A percentile compares a stretch with the other conserved stretches of the same genome.
Evolutionary conservation across 2,888 invertebrate species (phyloP).

Genomic region (Stomorhina lunata): DNA sequence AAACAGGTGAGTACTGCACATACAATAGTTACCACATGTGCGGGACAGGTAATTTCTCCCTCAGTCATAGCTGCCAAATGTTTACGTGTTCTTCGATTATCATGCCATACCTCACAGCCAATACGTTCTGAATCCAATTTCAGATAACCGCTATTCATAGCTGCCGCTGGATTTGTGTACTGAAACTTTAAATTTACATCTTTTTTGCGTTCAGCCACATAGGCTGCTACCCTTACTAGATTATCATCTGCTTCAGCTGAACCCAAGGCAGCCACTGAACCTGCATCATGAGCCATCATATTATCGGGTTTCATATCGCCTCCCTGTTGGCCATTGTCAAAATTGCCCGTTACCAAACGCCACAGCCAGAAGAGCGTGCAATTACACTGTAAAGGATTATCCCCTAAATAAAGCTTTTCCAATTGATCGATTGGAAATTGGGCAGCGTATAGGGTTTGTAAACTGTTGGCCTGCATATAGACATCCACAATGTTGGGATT

Average conservation of each 20-base stretch:
- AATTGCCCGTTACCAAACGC: slow-evolving; percentile 83
- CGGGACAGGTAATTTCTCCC: slow-evolving; percentile 79
- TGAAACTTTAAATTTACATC: slow-evolving; percentile 69
- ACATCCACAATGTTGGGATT: slow-evolving; percentile 89
- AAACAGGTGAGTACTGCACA: slow-evolving; percentile 79
- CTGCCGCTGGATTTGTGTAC: slow-evolving; percentile 66
- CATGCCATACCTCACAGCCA: slow-evolving; percentile 78
- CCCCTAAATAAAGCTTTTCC: slow-evolving; percentile 87
- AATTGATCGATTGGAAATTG: slow-evolving; percentile 91
- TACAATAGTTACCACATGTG: slow-evolving; percentile 80
- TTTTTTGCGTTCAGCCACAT: slow-evolving; percentile 72
- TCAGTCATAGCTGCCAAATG: slow-evolving; percentile 78
- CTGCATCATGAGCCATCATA: slow-evolving; percentile 63
- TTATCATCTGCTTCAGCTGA: slow-evolving; percentile 69
- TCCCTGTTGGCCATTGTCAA: slow-evolving; percentile 71
- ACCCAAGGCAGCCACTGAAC: slow-evolving; percentile 75
- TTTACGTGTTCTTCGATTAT: slow-evolving; percentile 74
- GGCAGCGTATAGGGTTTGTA: slow-evolving; percentile 88
- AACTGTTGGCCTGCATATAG: slow-evolving; percentile 87
- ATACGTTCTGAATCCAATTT: slow-evolving; percentile 78
- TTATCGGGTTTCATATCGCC: slow-evolving; percentile 54
- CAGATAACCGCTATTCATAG: slow-evolving; percentile 70
- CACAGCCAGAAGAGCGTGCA: slow-evolving; percentile 93
- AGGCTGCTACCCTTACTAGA: slow-evolving; percentile 72
- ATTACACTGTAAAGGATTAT: slow-evolving; percentile 92